Evolutionary conservation across 2,797 vertebrate species (phyloP), one percentile per base, ranked within the genome.

Genomic region (Tokudaia tokunoshimensis): DNA sequence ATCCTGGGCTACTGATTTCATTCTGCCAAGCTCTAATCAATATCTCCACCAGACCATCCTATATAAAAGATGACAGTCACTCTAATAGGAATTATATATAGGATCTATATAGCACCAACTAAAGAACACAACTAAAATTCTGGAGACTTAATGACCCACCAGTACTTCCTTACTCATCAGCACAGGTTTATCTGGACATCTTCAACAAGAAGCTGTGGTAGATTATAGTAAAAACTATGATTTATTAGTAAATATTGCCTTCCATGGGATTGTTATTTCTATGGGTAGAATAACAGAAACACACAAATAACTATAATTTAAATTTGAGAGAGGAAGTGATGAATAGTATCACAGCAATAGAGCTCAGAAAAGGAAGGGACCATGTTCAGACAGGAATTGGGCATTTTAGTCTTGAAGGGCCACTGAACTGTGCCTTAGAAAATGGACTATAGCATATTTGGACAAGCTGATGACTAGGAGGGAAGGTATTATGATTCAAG

Each of bases 221-320:
- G 57, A 37, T 47, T 76, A 12, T 50, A 44, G 70, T 72, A 57
- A 88, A 89, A 93, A 89, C 50, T n/a, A 22, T 84, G 31, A 81
- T 92, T 94, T 93, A 94, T 92, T 89, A 87, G 57, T 89, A 95
- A 94, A 63, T 91, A 26, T 63, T 19, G 91, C 55, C 31, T 15
- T 92, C 34, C 26, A 83, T 67, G 92, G 61, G 41, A 89, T 61
- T 31, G 34, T 89, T 57, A 90, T 94, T 96, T 93, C 70, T 65
- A 70, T 75, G 80, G 17, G 61, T 83, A 29, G 47, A 94, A 79
- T 34, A 91, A 75, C 14, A 67, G 10, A 88, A 93, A 44, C 31
- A 89, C 65, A 95, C 34, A 91, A 29, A 65, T 63, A 67, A 52
- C 41, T 95, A 2, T 52, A 65, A 29, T 50, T 79, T n/a, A 90